phyloP scores from a whole-genome alignment of 2,797 vertebrate species.

The Mus caroli region DNA sequence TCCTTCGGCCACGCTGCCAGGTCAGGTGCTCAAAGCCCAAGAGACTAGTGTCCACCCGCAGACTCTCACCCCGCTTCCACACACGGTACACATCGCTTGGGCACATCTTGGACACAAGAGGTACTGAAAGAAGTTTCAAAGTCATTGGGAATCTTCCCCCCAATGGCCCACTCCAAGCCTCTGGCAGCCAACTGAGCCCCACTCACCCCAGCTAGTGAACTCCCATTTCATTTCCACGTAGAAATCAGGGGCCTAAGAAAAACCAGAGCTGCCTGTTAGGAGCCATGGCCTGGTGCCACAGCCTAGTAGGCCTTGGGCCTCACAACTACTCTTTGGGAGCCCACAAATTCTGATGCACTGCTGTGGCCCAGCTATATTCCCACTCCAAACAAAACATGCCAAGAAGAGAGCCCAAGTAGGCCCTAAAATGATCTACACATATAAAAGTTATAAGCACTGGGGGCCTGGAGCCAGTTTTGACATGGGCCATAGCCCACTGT shows the following conservation, averaged over 20 bases:
- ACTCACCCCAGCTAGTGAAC: slow-evolving; percentile 95
- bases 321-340: neutral
- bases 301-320: accelerated
- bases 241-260: slow-evolving; percentile 94
- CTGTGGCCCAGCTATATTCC: neutral
- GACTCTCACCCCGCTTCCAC: slow-evolving; percentile 97
- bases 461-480: neutral
- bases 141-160: slow-evolving; percentile 13
- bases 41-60: slow-evolving; percentile 97
- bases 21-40: slow-evolving; percentile 98
- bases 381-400: neutral
- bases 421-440: neutral
- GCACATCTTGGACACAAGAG: slow-evolving; percentile 97
- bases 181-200: neutral
- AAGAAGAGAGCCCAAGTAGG: neutral
- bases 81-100: slow-evolving; percentile 97
- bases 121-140: slow-evolving; percentile 88
- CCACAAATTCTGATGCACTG: neutral
- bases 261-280: slow-evolving; percentile 45
- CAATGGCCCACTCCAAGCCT: neutral
- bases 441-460: neutral
- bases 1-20: slow-evolving; percentile 97
- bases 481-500: neutral
- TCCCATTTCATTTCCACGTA: slow-evolving; percentile 99
- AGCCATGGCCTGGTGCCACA: neutral